phyloP scores from a whole-genome alignment of 2,797 vertebrate species.

The Paguma larvata region DNA sequence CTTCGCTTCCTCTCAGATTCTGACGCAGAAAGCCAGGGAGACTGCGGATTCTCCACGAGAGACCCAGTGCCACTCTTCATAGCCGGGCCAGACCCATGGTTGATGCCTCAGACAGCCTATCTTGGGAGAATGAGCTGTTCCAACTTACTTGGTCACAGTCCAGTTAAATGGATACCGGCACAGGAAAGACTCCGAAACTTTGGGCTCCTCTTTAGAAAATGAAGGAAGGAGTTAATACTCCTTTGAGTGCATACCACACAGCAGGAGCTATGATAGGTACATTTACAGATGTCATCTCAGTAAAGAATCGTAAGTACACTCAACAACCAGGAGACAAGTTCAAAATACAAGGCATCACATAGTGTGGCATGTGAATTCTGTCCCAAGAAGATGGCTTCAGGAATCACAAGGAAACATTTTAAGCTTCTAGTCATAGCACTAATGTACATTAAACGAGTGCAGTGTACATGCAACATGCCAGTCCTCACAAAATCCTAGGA shows the following conservation, averaged over 20 bases:
- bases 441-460: background rate
- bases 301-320: background rate
- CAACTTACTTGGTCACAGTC: background rate
- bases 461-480: background rate
- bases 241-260: background rate
- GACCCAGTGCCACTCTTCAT: accelerated
- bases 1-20: background rate
- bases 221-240: background rate
- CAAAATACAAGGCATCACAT: background rate
- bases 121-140: background rate
- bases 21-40: background rate
- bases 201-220: background rate
- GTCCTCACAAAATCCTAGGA: background rate
- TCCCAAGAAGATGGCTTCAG: background rate
- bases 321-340: background rate
- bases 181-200: background rate
- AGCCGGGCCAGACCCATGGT: background rate
- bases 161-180: background rate
- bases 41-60: background rate
- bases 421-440: background rate
- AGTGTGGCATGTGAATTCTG: background rate
- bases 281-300: background rate
- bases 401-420: background rate
- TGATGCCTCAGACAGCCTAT: background rate
- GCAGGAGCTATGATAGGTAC: background rate